Percentiles rank a stretch among this genome's conserved stretches.
Evolutionary conservation across 1,140 invertebrate genomes (phyloP).

Genomic region (Brevipalpus yothersi): DNA sequence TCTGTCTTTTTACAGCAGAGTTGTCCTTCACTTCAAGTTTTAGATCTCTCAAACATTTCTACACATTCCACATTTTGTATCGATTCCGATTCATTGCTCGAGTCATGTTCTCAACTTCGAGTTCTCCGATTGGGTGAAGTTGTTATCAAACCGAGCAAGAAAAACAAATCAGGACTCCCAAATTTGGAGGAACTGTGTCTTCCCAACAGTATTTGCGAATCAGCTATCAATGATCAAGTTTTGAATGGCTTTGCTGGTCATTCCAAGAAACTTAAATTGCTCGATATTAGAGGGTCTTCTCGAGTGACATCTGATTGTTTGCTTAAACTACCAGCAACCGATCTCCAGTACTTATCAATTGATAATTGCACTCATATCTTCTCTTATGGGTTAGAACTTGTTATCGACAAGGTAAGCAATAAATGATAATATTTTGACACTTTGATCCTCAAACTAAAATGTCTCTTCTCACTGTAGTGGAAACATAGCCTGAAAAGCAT

Average conservation of each 20-base stretch:
- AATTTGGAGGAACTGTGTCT: slow-evolving; percentile 7
- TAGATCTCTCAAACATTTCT: slow-evolving; percentile 6
- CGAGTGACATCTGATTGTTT: background rate
- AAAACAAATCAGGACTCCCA: background rate
- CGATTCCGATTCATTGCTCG: slow-evolving; percentile 2
- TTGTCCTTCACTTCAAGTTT: slow-evolving; percentile 2
- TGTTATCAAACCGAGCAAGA: background rate
- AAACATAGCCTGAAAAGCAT: too few species aligned
- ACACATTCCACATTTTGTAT: background rate
- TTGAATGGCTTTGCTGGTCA: slow-evolving; percentile 2
- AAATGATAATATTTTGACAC: too few species aligned
- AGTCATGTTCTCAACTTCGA: slow-evolving; percentile 1
- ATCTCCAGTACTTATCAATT: slow-evolving; percentile 7
- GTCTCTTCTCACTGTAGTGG: too few species aligned
- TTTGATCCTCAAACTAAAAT: too few species aligned
- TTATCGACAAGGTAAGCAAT: slow-evolving; percentile 1
- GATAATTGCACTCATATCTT: slow-evolving; percentile 5
- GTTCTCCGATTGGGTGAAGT: slow-evolving; percentile 4
- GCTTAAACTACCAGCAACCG: slow-evolving; percentile 4
- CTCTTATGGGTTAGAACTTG: background rate
- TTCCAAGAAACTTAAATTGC: slow-evolving; percentile 4
- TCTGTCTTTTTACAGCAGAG: slow-evolving; percentile 27
- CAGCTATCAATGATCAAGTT: background rate
- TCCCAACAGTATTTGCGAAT: background rate
- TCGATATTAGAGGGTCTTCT: slow-evolving; percentile 6